Evolutionary conservation across 1,140 invertebrate species (phyloP), one percentile per base, ranked within the genome.

Genomic region (Calliopsis andreniformis): DNA sequence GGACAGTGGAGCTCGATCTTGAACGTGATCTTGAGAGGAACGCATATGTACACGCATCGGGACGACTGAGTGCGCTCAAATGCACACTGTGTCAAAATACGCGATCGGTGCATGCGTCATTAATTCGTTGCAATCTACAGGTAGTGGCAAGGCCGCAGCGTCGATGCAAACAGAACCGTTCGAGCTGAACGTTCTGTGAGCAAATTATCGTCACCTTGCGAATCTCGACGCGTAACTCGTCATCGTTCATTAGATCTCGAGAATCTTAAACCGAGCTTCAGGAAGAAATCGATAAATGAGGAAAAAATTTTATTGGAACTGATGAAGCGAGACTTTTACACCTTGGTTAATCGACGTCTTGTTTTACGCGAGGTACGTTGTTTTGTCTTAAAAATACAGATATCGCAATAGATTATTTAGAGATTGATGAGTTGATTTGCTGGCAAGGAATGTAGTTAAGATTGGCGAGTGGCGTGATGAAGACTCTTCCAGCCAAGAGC

Each of bases 81-180:
- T 25, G 32, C 32, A 16, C 18, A 18, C 63, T 39, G 35, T 39
- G 35, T 39, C 35, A 39, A 39, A 39, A 39, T 25, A 18, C 53
- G 18, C 18, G n/a, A n/a, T 42, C 68, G 30, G 3, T 70, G 53
- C 67, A 58, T 28, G 67, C 55, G 53, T 70, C 55, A 49, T 70
- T 61, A 61, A 70, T 70, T 47, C 55, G 42, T 20, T 61, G 53
- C 53, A 49, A 61, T 59, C 18, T 55, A 70, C 56, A 70, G 43
- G 43, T 20, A 39, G 43, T 20, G 30, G 30, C 63, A 16, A 39
- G 42, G 16, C 14, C 16, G 12, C 49, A n/a, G 25, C 39, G 56
- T 35, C 51, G 66, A 47, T 47, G 25, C 30, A 64, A 47, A n/a
- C n/a, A n/a, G n/a, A n/a, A 68, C 55, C 64, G 64, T 43, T 56